Conservation (phyloP, 2,797 vertebrate species). For the Meda fulgida region DNA sequence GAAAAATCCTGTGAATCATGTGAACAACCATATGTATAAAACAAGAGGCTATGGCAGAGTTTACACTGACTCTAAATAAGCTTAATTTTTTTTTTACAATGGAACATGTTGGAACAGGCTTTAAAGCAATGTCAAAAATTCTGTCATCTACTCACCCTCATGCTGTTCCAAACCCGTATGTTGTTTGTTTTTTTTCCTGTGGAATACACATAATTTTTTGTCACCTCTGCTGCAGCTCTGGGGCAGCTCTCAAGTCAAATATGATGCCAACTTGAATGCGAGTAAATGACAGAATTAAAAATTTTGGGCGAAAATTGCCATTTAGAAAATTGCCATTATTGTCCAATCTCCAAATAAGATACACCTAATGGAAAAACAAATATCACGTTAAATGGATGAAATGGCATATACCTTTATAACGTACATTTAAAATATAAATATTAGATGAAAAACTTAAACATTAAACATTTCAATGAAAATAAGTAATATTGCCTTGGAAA, state of each 20-base stretch:
- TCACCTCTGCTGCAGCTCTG: neutral
- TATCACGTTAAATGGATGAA: neutral
- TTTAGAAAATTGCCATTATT: neutral
- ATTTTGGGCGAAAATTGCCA: neutral
- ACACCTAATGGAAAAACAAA: neutral
- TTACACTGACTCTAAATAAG: constrained; percentile 15
- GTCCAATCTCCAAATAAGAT: neutral
- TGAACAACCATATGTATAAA: constrained; percentile 31
- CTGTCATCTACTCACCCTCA: neutral
- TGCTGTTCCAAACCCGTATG: neutral
- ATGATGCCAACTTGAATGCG: neutral
- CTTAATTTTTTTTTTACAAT: no score
- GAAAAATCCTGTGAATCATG: constrained; percentile 51
- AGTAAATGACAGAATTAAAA: neutral
- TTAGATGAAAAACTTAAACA: neutral
- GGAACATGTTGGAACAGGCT: neutral
- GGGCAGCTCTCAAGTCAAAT: neutral
- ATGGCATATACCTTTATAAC: neutral
- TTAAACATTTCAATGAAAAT: no score
- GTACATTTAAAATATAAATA: neutral
- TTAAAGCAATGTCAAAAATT: neutral
- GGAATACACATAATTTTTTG: neutral
- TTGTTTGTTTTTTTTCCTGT: neutral
- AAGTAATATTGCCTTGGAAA: neutral
- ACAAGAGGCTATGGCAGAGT: constrained; percentile 28